These are phyloP conservation scores for Pongo abelii DNA, from an alignment of 2,113 vertebrate genomes.

Conservation along the genomic window DNA sequence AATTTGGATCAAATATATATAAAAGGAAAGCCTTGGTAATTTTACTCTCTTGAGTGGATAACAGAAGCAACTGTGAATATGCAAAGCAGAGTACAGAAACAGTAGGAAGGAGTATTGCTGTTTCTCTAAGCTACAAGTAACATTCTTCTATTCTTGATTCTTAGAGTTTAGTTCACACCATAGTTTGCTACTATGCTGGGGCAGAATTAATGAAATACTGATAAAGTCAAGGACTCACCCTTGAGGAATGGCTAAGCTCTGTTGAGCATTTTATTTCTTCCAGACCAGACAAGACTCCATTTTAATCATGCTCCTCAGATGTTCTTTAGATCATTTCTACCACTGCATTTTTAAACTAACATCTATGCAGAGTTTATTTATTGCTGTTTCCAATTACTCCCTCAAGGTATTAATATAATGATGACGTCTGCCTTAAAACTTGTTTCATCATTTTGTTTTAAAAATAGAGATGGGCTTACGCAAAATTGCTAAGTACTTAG, in stretches of 20 bases:
- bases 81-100: background rate
- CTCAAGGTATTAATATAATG: conserved; percentile 44
- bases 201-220: conserved; percentile 42
- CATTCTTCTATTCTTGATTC: background rate
- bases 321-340: conserved; percentile 55
- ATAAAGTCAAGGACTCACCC: conserved; percentile 35
- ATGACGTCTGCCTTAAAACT: conserved; percentile 41
- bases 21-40: background rate
- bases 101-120: background rate
- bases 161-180: background rate
- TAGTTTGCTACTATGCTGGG: background rate
- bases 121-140: background rate
- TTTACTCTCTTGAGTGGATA: background rate
- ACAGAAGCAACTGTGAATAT: background rate
- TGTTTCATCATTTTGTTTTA: background rate
- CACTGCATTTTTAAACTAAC: conserved; percentile 19
- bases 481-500: conserved; percentile 21
- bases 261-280: conserved; percentile 52
- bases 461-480: background rate
- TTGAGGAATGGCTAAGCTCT: background rate
- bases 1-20: background rate
- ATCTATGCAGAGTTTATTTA: conserved; percentile 49
- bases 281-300: conserved; percentile 54
- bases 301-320: conserved; percentile 43
- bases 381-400: conserved; percentile 52